Percentiles rank a stretch among this genome's conserved stretches.
Conservation (phyloP, 2,797 vertebrate species). For the Sciurus carolinensis region DNA sequence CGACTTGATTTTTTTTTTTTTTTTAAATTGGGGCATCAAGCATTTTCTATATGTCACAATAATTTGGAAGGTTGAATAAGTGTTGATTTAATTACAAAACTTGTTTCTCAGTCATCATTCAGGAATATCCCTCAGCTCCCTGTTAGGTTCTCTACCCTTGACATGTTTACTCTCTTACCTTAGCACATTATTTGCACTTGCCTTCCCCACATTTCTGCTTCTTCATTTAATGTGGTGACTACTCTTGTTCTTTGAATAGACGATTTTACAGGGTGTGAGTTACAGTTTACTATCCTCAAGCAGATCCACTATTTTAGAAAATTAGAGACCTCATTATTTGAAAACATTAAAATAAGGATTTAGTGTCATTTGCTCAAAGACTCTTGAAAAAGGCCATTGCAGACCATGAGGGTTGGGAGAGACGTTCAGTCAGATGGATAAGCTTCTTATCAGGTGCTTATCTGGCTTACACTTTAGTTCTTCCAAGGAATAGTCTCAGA, state of each 20-base stretch:
- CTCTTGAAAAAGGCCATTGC: background rate
- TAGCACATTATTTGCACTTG: background rate
- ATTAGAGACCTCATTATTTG: background rate
- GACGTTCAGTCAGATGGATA: background rate
- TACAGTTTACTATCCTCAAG: slow-evolving; percentile 4
- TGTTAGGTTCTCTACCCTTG: background rate
- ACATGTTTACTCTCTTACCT: slow-evolving; percentile 33
- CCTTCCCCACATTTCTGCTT: background rate
- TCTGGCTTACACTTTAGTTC: background rate
- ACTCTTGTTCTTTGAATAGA: slow-evolving; percentile 41
- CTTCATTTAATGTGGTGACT: background rate
- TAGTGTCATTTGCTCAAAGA: background rate
- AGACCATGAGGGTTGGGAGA: background rate
- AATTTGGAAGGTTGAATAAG: slow-evolving; percentile 31
- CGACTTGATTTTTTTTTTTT: slow-evolving; percentile 13
- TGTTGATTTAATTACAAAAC: slow-evolving; percentile 49
- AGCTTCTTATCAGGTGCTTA: background rate
- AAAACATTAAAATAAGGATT: background rate
- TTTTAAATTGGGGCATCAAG: background rate
- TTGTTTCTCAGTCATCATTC: slow-evolving; percentile 31
- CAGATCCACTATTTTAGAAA: background rate
- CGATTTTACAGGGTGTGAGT: background rate
- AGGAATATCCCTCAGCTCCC: background rate
- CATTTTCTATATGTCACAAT: slow-evolving; percentile 10
- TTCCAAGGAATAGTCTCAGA: background rate